Base-by-base conservation (phyloP, 2,888 invertebrate species). In the Fragum sueziense region DNA sequence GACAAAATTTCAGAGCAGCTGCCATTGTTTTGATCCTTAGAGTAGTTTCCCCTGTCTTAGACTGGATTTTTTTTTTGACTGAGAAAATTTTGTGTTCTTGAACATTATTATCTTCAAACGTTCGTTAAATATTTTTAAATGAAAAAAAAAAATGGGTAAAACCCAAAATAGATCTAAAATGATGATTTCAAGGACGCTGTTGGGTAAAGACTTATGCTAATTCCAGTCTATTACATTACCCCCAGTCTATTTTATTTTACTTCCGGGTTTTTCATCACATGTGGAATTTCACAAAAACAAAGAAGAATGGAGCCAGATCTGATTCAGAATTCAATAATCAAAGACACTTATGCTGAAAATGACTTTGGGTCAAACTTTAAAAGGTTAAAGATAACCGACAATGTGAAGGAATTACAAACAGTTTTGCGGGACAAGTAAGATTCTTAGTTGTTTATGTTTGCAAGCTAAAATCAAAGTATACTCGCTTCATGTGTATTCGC, bases 401-500 rank as follows among this genome's bases (percentile, higher is more conserved):
- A 92, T 79, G 87, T 92, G 34, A 88, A 90, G 65, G 93, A 94
- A 84, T 90, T 94, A 22, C 94, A 94, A 84, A 94, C 94, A 20
- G 93, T 94, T 52, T 91, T 94, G 41, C 85, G 94, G 74, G 94
- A 94, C 87, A 94, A 92, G 94, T 94, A 87, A 88, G 91, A 37
- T 37, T 6, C 14, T 37, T 37, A 37, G n/a, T n/a, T n/a, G n/a
- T n/a, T n/a, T n/a, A n/a, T n/a, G n/a, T n/a, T n/a, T n/a, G n/a
- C n/a, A n/a, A n/a, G n/a, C n/a, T n/a, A n/a, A n/a, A n/a, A n/a
- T n/a, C n/a, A n/a, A n/a, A n/a, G n/a, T n/a, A n/a, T n/a, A n/a
- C n/a, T n/a, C n/a, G n/a, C n/a, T n/a, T n/a, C n/a, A n/a, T n/a
- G n/a, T n/a, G n/a, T n/a, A n/a, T n/a, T n/a, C n/a, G n/a, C n/a